Evolutionary conservation across 53 echinoderm and acorn worm species (phyloP).

Genomic region (Mesocentrotus franciscanus): DNA sequence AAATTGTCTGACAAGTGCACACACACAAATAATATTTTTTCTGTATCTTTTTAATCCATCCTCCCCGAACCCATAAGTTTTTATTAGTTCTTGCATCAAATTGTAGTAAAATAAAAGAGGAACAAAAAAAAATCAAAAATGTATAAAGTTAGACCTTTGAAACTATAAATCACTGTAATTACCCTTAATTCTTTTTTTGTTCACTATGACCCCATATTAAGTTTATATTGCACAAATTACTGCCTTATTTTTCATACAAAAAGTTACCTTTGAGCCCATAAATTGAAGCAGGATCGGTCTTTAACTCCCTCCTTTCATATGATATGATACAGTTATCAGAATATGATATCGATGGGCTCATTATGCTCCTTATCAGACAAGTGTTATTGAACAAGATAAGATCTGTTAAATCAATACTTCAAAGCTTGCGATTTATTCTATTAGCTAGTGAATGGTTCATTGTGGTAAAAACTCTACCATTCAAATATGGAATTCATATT

Average conservation of each 20-base stretch:
- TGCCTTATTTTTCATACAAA: not conserved
- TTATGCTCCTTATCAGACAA: slow-evolving; percentile 21
- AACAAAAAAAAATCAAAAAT: not conserved
- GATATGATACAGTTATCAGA: not conserved
- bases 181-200: not conserved
- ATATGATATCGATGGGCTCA: not conserved
- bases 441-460: not conserved
- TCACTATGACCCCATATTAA: not conserved
- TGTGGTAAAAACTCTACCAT: not conserved
- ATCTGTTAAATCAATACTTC: not conserved
- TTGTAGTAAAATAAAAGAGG: not conserved
- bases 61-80: too few species aligned
- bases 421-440: not conserved
- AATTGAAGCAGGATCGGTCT: not conserved
- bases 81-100: too few species aligned
- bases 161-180: not conserved
- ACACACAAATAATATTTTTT: too few species aligned
- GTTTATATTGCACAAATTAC: slow-evolving; percentile 34
- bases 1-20: too few species aligned
- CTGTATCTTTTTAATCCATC: too few species aligned
- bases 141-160: not conserved
- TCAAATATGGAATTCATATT: not conserved
- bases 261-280: not conserved
- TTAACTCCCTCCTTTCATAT: not conserved
- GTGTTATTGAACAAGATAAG: slow-evolving; percentile 26